These are phyloP conservation scores for Holothuria scabra DNA, from an alignment of 53 echinoderm and acorn worm genomes.

Conservation along the genomic window DNA sequence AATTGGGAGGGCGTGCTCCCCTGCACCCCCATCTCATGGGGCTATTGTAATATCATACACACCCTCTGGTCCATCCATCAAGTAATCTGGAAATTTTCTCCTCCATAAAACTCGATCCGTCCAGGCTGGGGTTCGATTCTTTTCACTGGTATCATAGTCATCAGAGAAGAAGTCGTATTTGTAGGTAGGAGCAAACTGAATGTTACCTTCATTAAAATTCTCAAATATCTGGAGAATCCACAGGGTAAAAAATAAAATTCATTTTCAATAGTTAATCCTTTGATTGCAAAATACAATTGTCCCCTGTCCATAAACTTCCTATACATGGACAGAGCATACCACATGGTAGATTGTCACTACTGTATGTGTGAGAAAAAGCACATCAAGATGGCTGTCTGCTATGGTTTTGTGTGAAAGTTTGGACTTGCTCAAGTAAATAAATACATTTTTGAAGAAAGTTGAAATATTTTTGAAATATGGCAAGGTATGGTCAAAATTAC, in stretches of 20 bases:
- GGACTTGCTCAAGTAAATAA: too few species aligned
- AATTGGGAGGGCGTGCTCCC: too few species aligned
- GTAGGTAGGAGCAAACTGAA: constrained; percentile 94
- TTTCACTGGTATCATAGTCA: constrained; percentile 96
- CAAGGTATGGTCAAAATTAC: too few species aligned
- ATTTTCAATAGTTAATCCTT: too few species aligned
- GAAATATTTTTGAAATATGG: too few species aligned
- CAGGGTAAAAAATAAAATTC: too few species aligned
- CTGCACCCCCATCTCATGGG: too few species aligned
- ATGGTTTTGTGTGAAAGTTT: not conserved
- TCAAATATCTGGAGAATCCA: constrained; percentile 68
- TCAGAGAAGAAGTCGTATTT: constrained; percentile 96
- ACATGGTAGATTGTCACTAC: too few species aligned
- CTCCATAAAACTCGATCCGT: constrained; percentile 90
- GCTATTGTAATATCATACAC: not conserved
- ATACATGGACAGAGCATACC: too few species aligned
- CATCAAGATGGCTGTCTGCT: not conserved
- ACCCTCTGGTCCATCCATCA: constrained; percentile 33
- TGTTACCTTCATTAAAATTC: constrained; percentile 91
- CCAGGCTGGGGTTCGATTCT: constrained; percentile 93
- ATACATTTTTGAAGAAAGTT: too few species aligned
- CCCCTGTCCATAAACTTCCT: too few species aligned
- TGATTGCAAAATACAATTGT: not conserved
- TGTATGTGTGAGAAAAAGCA: too few species aligned
- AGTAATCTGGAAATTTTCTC: constrained; percentile 67